Percentiles rank a stretch among this genome's conserved stretches.
These are phyloP conservation scores for Otocyon megalotis DNA, from an alignment of 2,113 vertebrate species.

Conservation along the genomic window DNA sequence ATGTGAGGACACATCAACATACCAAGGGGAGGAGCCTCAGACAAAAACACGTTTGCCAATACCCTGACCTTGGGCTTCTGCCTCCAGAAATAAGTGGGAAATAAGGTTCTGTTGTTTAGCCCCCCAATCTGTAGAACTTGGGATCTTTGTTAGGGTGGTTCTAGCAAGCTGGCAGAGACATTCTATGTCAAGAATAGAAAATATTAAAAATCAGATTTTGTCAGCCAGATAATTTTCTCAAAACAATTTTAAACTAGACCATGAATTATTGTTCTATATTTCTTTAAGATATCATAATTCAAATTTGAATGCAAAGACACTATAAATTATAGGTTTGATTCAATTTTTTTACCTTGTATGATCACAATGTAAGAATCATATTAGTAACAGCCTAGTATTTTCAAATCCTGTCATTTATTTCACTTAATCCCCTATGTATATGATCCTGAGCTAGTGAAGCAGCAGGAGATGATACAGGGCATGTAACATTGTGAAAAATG, in stretches of 20 bases:
- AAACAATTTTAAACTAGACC: slow-evolving; percentile 16
- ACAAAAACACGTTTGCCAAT: rapidly evolving
- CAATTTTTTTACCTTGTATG: not conserved
- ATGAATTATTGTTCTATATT: not conserved
- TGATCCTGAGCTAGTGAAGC: not conserved
- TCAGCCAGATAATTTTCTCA: not conserved
- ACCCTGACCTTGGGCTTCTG: not conserved
- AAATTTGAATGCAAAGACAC: not conserved
- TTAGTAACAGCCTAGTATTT: not conserved
- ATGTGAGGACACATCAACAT: not conserved
- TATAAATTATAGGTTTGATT: not conserved
- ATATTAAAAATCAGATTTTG: not conserved
- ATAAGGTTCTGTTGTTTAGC: not conserved
- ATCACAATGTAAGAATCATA: not conserved
- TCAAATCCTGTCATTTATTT: not conserved
- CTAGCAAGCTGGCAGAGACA: not conserved
- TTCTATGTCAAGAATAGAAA: not conserved
- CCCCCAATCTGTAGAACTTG: rapidly evolving
- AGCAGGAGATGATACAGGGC: not conserved
- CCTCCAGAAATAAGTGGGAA: not conserved
- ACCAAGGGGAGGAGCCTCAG: not conserved
- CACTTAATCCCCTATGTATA: no score
- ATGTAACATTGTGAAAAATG: not conserved
- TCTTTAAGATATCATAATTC: not conserved
- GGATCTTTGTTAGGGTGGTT: not conserved